A percentile compares a stretch with the other conserved stretches of the same genome.
These are phyloP conservation scores for Tragelaphus strepsiceros DNA, from an alignment of 2,113 vertebrate genomes.

Conservation along the genomic window DNA sequence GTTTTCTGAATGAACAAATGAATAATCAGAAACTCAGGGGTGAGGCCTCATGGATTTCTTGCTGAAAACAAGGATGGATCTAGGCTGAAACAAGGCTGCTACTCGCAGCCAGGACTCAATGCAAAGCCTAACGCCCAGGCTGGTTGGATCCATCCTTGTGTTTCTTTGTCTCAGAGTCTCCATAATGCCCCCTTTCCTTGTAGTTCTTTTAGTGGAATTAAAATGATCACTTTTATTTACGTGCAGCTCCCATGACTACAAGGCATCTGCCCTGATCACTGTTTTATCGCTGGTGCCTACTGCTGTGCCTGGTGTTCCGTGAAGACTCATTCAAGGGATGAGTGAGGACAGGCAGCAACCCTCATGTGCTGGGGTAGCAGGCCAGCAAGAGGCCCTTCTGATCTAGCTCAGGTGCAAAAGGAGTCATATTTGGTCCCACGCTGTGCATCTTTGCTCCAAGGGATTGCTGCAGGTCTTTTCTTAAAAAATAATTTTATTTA, in stretches of 20 bases:
- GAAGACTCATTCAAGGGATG: not conserved
- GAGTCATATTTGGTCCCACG: not conserved
- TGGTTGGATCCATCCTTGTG: not conserved
- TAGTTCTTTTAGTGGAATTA: not conserved
- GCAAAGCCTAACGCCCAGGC: not conserved
- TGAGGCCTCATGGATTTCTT: not conserved
- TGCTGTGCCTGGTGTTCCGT: not conserved
- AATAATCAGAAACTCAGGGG: not conserved
- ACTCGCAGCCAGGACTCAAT: not conserved
- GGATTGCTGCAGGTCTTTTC: not conserved
- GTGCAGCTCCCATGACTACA: not conserved
- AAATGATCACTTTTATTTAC: not conserved
- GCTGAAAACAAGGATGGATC: not conserved
- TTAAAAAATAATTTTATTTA: not conserved
- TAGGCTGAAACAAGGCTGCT: not conserved
- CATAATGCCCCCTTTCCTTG: not conserved
- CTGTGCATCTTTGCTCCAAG: not conserved
- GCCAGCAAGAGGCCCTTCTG: not conserved
- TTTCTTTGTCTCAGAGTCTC: not conserved
- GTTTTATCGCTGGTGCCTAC: not conserved
- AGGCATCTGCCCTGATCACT: not conserved
- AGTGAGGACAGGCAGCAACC: not conserved
- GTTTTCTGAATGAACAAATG: not conserved
- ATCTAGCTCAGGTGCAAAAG: not conserved
- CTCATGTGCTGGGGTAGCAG: not conserved